Evolutionary conservation across 2,113 vertebrate genomes (phyloP).

Genomic region (Tympanuchus pallidicinctus): DNA sequence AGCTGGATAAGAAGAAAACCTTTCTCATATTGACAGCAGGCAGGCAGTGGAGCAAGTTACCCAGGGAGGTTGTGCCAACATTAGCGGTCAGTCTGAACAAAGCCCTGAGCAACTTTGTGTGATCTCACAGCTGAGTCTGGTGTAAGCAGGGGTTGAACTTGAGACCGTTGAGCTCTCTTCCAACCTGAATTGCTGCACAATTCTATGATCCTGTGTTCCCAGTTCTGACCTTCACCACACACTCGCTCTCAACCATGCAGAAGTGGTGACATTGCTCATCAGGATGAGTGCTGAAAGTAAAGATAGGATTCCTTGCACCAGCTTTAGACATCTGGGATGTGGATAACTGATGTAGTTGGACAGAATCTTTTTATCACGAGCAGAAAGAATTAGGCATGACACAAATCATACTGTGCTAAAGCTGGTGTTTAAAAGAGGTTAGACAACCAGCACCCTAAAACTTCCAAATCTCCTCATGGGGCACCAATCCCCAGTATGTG

Average conservation of each 20-base stretch:
- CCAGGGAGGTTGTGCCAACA: background rate
- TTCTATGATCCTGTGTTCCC: too few species aligned
- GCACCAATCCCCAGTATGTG: background rate
- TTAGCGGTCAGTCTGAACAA: background rate
- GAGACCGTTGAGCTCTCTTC: background rate
- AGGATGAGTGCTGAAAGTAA: background rate
- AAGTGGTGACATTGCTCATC: too few species aligned
- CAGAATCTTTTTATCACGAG: background rate
- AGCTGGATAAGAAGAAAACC: background rate
- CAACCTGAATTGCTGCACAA: background rate
- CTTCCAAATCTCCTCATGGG: background rate
- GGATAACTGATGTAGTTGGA: background rate
- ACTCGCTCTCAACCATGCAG: too few species aligned
- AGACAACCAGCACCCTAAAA: background rate
- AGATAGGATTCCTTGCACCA: background rate
- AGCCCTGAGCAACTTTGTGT: background rate
- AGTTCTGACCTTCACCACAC: too few species aligned
- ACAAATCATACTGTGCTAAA: background rate
- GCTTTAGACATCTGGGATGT: background rate
- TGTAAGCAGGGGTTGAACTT: background rate
- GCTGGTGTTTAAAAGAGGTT: background rate
- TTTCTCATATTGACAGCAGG: background rate
- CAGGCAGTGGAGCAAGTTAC: background rate
- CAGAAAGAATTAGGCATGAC: background rate
- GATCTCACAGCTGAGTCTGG: background rate